phyloP scores from a whole-genome alignment of 2,113 vertebrate genomes.

The Struthio camelus region DNA sequence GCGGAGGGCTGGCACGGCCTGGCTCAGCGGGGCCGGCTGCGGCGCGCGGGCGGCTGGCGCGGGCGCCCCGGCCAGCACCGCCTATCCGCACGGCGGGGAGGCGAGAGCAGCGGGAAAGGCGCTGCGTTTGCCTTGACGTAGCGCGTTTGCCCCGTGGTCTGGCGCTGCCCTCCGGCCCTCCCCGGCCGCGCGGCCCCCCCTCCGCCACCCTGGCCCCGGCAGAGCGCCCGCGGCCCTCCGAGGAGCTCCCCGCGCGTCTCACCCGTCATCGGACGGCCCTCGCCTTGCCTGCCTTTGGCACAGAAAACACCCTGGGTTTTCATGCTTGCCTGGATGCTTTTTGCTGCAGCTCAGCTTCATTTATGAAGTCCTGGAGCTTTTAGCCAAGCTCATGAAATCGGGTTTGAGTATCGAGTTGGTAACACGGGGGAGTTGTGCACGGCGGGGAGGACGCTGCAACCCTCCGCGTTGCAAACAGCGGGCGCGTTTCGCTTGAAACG shows the following conservation, averaged over 20 bases:
- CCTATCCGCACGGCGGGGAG: too few relatives aligned
- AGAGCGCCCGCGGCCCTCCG: background rate
- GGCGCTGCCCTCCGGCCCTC: too few relatives aligned
- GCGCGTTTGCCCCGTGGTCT: background rate
- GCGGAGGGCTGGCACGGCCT: constrained; percentile 20
- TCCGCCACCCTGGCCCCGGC: too few relatives aligned
- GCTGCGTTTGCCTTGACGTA: background rate
- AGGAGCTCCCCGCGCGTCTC: background rate
- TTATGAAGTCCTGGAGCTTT: fast-evolving
- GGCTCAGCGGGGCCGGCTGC: background rate
- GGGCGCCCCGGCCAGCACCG: too few relatives aligned
- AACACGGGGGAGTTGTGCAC: background rate
- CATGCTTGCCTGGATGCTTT: background rate
- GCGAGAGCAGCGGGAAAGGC: background rate
- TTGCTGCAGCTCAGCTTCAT: background rate
- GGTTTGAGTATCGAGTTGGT: background rate
- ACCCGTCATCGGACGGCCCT: background rate
- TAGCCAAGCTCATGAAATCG: fast-evolving
- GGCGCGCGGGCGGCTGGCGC: too few relatives aligned
- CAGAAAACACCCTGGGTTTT: background rate
- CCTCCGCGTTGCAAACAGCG: fast-evolving
- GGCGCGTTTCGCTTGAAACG: background rate
- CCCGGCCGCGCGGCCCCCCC: too few relatives aligned
- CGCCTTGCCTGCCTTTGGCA: background rate
- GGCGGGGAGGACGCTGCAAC: too few relatives aligned